Evolutionary conservation across 2,113 vertebrate species (phyloP), one percentile per base, ranked within the genome.

Genomic region (Eulemur macaco): DNA sequence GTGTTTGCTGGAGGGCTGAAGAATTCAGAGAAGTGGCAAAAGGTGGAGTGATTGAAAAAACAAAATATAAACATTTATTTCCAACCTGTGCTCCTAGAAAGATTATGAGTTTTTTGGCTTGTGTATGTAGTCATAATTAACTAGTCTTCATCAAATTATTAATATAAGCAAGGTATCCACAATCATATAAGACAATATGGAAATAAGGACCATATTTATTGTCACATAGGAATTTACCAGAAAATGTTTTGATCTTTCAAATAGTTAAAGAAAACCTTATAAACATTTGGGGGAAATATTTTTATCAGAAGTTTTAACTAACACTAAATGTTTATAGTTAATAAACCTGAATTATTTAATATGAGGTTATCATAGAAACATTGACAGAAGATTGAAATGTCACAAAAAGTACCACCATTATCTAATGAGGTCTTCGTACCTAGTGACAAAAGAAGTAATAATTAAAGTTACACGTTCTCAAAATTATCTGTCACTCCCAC

Each of bases 401-500:
- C 86, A 93, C 23, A 20, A 84, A 95, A 96, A 89, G 29, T 14
- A 77, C 25, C 60, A 76, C 81, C 50, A 71, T 96, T 96, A 94
- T 92, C 31, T 87, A 94, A 71, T 93, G 45, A 37, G 1, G 18
- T 93, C 82, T 97, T 97, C 31, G 86, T 45, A 95, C 0, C 5
- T 54, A 54, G 27, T 94, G 66, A 93, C 66, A 96, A 95, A 96
- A 92, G 52, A 91, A 77, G 71, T 94, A 91, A 92, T 60, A 93
- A 94, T 96, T 95, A 94, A 94, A 94, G 54, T 86, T 94, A 86
- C 54, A 88, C 17, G 86, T 73, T 96, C 68, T 96, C 50, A 95
- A 96, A 96, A 69, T 88, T 77, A 97, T 92, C 85, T 88, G 71
- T 95, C 93, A 94, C 66, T 97, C 89, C 86, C 66, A 95, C 25